Evolutionary conservation across 2,888 invertebrate species (phyloP), one percentile per base, ranked within the genome.

Genomic region (Drosophila antonietae): DNA sequence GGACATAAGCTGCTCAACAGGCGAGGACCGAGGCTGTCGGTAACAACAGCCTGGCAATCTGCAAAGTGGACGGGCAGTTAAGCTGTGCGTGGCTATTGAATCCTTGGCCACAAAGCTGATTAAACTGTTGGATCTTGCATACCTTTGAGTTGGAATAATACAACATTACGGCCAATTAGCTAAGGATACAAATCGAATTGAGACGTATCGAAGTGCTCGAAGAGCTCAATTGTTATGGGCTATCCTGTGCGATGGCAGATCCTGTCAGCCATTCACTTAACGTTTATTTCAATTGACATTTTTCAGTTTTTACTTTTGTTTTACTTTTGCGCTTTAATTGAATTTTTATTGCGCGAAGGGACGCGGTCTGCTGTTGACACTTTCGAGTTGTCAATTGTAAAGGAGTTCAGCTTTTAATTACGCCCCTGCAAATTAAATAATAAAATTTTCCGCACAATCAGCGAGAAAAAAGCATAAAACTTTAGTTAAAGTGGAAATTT

Each of bases 1-100:
- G 51, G 55, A 68, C 72, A 44, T 81, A 80, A 87, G 80, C 84
- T 47, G 80, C 80, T 82, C 81, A 83, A 73, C 73, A 73, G 71
- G 73, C 71, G 28, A 53, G 61, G n/a, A 12, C 28, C n/a, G 51
- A n/a, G 35, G 14, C 41, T 64, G 55, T 20, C 20, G 64, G n/a
- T 39, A 14, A 33, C 63, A 53, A 44, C 33, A 41, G 43, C 9
- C 43, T 3, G 18, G 15, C 33, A n/a, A n/a, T 10, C n/a, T 1
- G 55, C 2, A 33, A 3, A 1, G 20, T 23, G 5, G 52, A 28
- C 35, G 10, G 23, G 2, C 35, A 23, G 39, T 62, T 61, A 62
- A 66, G 62, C 59, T 43, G 46, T 47, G 49, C 59, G 57, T 62
- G 51, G 58, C 44, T 23, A 35, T 28, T 46, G 56, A 63, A 55